These are phyloP conservation scores for Apamea sordens DNA, from an alignment of 2,888 invertebrate genomes.

Conservation along the genomic window DNA sequence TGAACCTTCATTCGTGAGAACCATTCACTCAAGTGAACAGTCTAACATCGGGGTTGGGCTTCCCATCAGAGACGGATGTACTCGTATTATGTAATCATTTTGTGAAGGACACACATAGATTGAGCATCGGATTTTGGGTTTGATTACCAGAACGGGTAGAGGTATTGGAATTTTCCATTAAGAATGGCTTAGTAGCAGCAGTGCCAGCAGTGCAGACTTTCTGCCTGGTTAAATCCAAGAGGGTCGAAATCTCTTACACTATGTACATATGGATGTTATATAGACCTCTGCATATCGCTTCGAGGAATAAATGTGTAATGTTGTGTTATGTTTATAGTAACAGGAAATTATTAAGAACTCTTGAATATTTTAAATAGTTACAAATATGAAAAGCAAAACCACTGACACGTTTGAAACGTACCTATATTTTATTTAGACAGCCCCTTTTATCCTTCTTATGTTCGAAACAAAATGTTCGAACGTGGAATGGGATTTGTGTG, in stretches of 20 bases:
- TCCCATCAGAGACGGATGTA: not conserved
- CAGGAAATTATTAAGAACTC: not conserved
- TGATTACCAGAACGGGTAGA: not conserved
- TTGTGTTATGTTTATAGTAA: not conserved
- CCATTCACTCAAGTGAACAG: not conserved
- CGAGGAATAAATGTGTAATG: not conserved
- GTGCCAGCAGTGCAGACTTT: no score
- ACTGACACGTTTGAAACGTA: constrained; percentile 27
- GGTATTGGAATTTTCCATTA: not conserved
- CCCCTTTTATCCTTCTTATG: constrained; percentile 26
- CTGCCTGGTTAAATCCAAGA: no score
- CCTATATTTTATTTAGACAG: constrained; percentile 53
- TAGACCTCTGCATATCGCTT: not conserved
- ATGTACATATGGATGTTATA: not conserved
- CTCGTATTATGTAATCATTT: not conserved
- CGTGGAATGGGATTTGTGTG: constrained; percentile 41
- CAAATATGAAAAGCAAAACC: constrained; percentile 13
- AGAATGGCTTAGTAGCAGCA: no score
- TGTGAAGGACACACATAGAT: not conserved
- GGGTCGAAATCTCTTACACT: no score
- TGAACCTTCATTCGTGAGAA: not conserved
- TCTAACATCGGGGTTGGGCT: no score
- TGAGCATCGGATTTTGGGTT: not conserved
- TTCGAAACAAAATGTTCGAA: constrained; percentile 53
- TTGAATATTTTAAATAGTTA: constrained; percentile 4